Base-by-base conservation (phyloP, 2,888 invertebrate genomes). In the Dasypogon diadema region DNA sequence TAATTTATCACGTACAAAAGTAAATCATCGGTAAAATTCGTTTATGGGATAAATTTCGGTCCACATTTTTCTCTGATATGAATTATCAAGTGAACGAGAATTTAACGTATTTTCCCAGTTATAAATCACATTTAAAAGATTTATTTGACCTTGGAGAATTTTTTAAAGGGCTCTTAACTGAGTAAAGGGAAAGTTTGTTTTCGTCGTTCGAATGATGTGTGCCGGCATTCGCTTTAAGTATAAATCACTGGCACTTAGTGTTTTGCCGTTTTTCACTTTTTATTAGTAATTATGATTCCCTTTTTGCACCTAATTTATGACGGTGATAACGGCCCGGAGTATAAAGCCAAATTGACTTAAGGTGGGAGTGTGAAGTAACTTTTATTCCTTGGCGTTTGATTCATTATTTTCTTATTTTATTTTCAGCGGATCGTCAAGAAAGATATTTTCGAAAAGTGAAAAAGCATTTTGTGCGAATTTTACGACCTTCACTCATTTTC, bases 1-100 rank as follows among this genome's bases (percentile, higher is more conserved):
- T 70, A 70, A 70, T 70, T 70, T 70, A 70, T 70, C 70, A 70
- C 70, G 70, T 70, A 70, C 70, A 51, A 70, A 70, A 70, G 70
- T 70, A 70, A 70, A 70, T 70, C 70, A 70, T 70, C 70, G 54
- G 70, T 70, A 70, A 70, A 70, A 70, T 70, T 70, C 54, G 54
- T 70, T 70, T 70, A 70, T 70, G 70, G 70, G 70, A 70, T 70
- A 70, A 70, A 70, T 70, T 70, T 70, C 18, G 30, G 70, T 70
- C 34, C 70, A 54, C 70, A 70, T 54, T 70, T 70, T 70, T 70
- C 37, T 70, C 70, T 70, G 70, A 70, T 70, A 70, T 70, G 70
- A 70, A 70, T 68, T 68, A 70, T 70, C 54, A 70, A 70, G 70
- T 70, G 70, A 54, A 34, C 34, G 34, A 46, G 70, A 70, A 34